These are phyloP conservation scores for Alaudala cheleensis DNA, from an alignment of 2,113 vertebrate genomes.

Conservation along the genomic window DNA sequence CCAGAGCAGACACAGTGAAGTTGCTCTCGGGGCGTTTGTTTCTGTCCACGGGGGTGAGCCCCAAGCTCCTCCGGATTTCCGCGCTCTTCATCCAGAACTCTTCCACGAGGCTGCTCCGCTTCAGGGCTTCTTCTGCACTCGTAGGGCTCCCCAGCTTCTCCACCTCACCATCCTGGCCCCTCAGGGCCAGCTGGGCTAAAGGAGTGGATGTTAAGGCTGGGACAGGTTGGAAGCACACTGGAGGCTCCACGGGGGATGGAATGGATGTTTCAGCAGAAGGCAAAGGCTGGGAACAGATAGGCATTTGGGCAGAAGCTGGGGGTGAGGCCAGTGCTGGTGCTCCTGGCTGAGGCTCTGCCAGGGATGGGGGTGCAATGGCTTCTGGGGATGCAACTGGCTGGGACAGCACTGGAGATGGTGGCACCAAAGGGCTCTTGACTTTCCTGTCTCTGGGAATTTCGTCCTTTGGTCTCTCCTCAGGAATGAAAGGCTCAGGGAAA, in stretches of 20 bases:
- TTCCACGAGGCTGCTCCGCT: slow-evolving; percentile 88
- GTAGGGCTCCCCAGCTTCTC: slow-evolving; percentile 68
- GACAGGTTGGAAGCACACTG: slow-evolving; percentile 87
- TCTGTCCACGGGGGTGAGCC: slow-evolving; percentile 86
- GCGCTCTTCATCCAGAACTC: slow-evolving; percentile 98
- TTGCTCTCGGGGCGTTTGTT: slow-evolving; percentile 75
- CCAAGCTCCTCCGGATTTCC: slow-evolving; percentile 92
- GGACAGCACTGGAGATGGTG: slow-evolving; percentile 78
- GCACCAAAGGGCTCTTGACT: slow-evolving; percentile 6
- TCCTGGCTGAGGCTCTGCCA: slow-evolving; percentile 62
- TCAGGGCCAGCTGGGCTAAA: slow-evolving; percentile 63
- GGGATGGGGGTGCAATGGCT: slow-evolving; percentile 66
- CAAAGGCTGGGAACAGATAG: slow-evolving; percentile 90
- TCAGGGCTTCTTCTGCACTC: slow-evolving; percentile 75
- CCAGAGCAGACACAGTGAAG: slow-evolving; percentile 55
- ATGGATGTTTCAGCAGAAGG: slow-evolving; percentile 82
- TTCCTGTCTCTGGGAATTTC: slow-evolving; percentile 34
- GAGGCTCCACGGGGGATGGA: slow-evolving; percentile 79
- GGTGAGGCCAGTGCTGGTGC: slow-evolving; percentile 67
- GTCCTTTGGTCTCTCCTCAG: slow-evolving; percentile 56
- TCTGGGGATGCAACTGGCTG: slow-evolving; percentile 83
- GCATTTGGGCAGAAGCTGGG: slow-evolving; percentile 69
- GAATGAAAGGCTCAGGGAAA: slow-evolving; percentile 77
- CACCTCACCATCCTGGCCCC: slow-evolving; percentile 47
- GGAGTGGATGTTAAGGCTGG: slow-evolving; percentile 88